Evolutionary conservation across 1,140 invertebrate species (phyloP).

Genomic region (Homarus americanus): DNA sequence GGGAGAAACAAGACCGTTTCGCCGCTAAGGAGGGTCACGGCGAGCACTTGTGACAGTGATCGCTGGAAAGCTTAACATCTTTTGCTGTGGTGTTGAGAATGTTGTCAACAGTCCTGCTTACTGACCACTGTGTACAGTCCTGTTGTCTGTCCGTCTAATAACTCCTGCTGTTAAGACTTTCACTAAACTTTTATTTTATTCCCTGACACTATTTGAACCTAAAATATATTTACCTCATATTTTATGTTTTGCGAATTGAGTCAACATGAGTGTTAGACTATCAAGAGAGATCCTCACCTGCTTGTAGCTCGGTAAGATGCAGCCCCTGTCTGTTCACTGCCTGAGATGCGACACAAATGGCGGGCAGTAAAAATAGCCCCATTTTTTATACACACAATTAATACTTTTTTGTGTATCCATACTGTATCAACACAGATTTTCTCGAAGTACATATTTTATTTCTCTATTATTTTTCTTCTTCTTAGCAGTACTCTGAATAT

Average conservation of each 20-base stretch:
- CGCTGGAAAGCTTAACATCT: conserved; percentile 7
- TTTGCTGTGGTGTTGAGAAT: neutral
- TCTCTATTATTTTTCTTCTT: no score
- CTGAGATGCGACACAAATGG: no score
- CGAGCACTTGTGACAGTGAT: neutral
- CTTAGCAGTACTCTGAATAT: no score
- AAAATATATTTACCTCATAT: neutral
- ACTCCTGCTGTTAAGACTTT: neutral
- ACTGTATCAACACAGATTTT: no score
- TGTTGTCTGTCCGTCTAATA: neutral
- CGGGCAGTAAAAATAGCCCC: no score
- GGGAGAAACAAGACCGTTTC: neutral
- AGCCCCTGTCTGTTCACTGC: no score
- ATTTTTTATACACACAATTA: no score
- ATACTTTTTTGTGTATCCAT: no score
- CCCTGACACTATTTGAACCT: neutral
- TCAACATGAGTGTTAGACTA: neutral
- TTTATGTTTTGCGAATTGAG: neutral
- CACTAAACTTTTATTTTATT: neutral
- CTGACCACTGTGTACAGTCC: neutral
- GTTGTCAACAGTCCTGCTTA: neutral
- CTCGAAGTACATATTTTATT: no score
- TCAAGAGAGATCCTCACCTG: no score
- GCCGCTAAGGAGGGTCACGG: neutral
- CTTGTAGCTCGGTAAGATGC: no score